phyloP scores from a whole-genome alignment of 2,888 invertebrate genomes.

The Argyresthia albistria region DNA sequence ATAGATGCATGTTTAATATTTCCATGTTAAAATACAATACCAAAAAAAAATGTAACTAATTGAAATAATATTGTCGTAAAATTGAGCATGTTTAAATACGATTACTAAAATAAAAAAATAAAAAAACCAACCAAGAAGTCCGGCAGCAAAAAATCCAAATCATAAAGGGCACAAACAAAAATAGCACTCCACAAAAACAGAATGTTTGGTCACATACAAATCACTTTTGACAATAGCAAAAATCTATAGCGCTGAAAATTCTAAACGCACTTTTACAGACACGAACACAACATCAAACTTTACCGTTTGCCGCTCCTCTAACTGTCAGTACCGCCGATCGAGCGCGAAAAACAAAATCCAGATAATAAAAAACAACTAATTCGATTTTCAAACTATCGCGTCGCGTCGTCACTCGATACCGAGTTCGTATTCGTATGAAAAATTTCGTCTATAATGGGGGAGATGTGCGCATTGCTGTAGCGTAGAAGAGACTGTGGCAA shows the following conservation, averaged over 20 bases:
- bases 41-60: too few species aligned
- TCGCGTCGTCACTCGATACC: conserved; percentile 28
- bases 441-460: conserved; percentile 66
- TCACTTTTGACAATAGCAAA: conserved; percentile 35
- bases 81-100: not conserved
- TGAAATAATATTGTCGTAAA: not conserved
- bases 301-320: conserved; percentile 58
- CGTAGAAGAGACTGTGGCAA: conserved; percentile 70
- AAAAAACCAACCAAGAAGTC: conserved; percentile 64
- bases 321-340: conserved; percentile 15
- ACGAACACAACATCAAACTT: conserved; percentile 53
- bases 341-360: conserved; percentile 21
- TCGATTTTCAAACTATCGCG: conserved; percentile 37
- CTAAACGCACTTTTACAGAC: conserved; percentile 49
- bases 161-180: conserved; percentile 61
- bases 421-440: conserved; percentile 44
- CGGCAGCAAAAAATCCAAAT: conserved; percentile 67
- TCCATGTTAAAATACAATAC: too few species aligned
- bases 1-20: too few species aligned
- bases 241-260: conserved; percentile 49
- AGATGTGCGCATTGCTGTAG: conserved; percentile 70
- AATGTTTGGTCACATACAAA: conserved; percentile 46
- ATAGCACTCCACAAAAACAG: conserved; percentile 32
- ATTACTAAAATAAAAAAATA: conserved; percentile 14
- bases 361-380: conserved; percentile 21